A percentile compares a stretch with the other conserved stretches of the same genome.
phyloP scores from a whole-genome alignment of 2,888 invertebrate species.

The Eupithecia subumbrata region DNA sequence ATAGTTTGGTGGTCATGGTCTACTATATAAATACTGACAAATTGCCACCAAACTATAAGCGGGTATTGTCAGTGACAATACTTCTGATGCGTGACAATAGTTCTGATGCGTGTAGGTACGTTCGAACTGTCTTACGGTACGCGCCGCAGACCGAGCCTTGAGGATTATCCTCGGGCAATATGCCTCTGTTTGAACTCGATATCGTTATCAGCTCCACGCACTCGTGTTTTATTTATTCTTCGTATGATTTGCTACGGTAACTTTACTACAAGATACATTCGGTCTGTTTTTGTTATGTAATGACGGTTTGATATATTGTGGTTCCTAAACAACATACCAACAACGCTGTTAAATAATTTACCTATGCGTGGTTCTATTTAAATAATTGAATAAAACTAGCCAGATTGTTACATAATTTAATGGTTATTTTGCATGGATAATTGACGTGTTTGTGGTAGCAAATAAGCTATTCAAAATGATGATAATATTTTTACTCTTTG shows the following conservation, averaged over 20 bases:
- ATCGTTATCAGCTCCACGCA: slow-evolving; percentile 54
- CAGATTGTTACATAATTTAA: slow-evolving; percentile 3
- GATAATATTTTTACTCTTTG: not conserved
- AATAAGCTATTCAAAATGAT: not conserved
- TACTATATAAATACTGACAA: too few relatives aligned
- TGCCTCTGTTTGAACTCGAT: slow-evolving; percentile 58
- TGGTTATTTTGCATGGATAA: not conserved
- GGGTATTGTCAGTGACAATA: too few relatives aligned
- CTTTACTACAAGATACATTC: slow-evolving; percentile 10
- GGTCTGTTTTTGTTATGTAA: not conserved
- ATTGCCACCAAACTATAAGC: too few relatives aligned
- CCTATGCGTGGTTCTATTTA: not conserved
- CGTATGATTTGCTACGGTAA: slow-evolving; percentile 4
- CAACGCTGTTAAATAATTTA: not conserved
- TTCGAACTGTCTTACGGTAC: slow-evolving; percentile 47
- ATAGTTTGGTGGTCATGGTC: not conserved
- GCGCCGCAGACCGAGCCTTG: slow-evolving; percentile 54
- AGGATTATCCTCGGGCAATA: slow-evolving; percentile 66
- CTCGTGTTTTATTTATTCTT: slow-evolving; percentile 58
- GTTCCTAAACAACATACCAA: not conserved
- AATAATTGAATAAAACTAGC: slow-evolving; percentile 5
- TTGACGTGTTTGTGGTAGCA: not conserved
- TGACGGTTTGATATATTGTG: not conserved
- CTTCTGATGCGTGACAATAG: too few relatives aligned
- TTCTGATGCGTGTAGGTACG: slow-evolving; percentile 4